A percentile compares a stretch with the other conserved stretches of the same genome.
phyloP scores from a whole-genome alignment of 2,797 vertebrate species.

The Hephaestus fuliginosus region DNA sequence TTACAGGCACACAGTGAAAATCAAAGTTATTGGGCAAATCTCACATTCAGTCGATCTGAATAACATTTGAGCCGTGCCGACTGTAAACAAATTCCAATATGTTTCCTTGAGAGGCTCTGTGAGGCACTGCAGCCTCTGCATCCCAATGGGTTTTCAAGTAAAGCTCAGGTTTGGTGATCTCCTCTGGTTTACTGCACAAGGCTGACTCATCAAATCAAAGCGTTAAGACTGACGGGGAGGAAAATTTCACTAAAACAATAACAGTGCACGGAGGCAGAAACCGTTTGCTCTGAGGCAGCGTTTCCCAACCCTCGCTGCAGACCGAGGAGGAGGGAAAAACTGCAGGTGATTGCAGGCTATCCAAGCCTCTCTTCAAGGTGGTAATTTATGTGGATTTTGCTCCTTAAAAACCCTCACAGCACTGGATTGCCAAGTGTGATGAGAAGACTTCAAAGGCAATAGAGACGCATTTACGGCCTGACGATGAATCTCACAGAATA shows the following conservation, averaged over 20 bases:
- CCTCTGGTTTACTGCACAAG: constrained; percentile 48
- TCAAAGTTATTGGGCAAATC: background rate
- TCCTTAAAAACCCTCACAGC: constrained; percentile 46
- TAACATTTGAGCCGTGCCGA: background rate
- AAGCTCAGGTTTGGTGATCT: constrained; percentile 41
- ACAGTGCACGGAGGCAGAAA: constrained; percentile 28
- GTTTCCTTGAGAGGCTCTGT: constrained; percentile 15
- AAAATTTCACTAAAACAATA: constrained; percentile 61
- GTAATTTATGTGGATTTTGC: constrained; percentile 63
- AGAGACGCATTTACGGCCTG: constrained; percentile 42
- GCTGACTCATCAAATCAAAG: constrained; percentile 69
- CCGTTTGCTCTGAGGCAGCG: constrained; percentile 32
- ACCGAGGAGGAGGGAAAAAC: constrained; percentile 20
- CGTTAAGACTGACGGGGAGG: constrained; percentile 34
- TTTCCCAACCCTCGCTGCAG: constrained; percentile 33
- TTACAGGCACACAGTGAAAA: background rate
- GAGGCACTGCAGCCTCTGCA: constrained; percentile 41
- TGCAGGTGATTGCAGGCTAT: constrained; percentile 63
- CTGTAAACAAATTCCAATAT: constrained; percentile 28
- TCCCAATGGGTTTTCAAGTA: constrained; percentile 37
- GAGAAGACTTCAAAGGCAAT: constrained; percentile 65
- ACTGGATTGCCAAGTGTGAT: constrained; percentile 44
- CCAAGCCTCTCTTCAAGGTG: constrained; percentile 48
- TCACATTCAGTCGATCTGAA: constrained; percentile 11
- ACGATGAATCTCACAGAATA: constrained; percentile 56